Evolutionary conservation across 35 echinoderm and acorn worm species (phyloP), one percentile per base, ranked within the genome.

Genomic region (Stichopus chloronotus): DNA sequence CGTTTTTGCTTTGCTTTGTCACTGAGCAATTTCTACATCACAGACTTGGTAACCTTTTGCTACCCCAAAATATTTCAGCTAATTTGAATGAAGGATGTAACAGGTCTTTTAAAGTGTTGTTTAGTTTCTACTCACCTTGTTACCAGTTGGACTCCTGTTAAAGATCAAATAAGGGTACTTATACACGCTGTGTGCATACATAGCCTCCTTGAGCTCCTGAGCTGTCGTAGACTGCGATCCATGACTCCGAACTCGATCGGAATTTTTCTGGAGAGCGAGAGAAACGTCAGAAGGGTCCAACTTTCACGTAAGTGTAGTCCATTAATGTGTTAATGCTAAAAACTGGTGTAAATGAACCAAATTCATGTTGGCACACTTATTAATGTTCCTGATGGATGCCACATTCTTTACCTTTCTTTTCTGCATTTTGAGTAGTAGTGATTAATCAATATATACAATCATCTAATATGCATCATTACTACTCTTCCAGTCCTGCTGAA

Each of bases 101-200:
- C 30, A 43, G 30, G 30, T 43, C 30, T 43, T 43, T 43, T 43
- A 43, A 43, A 1, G 30, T 43, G 30, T 43, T 43, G 30, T 43
- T 43, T 43, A 43, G 30, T 43, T 43, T 43, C 78, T 23, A 83
- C 58, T 93, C 85, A 95, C 96, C 86, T 95, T 98, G 91, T 98
- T 98, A 77, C 96, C 96, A 63, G 76, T 87, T 4, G 95, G 94
- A 53, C 53, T 83, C 55, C 80, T 83, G 8, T 98, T 95, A 63
- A 98, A 98, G 10, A 98, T 53, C 52, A 98, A 72, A 2, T 87
- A 85, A 16, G 96, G 94, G 60, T 94, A 95, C 25, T 91, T 94
- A 87, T 98, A 95, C 55, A 95, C 94, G 77, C 94, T 65, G 74
- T 98, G 96, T 4, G 96, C 96, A 93, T 98, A 98, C 96, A 98